Base-by-base conservation (phyloP, 2,113 vertebrate genomes). In the Oostethus manadensis region DNA sequence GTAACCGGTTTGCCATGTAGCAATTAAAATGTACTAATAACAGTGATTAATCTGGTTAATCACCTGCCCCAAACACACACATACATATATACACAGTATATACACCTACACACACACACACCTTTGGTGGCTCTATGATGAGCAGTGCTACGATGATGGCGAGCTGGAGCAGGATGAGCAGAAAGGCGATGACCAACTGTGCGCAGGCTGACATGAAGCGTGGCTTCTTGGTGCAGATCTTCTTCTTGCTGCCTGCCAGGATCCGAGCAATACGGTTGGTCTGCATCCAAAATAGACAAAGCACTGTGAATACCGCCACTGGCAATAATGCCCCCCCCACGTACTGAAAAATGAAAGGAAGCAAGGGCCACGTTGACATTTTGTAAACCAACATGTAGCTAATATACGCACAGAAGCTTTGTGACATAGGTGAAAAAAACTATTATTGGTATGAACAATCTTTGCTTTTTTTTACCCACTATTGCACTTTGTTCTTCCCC, bases 141-240 rank as follows among this genome's bases (percentile, higher is more conserved):
- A 99, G 94, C 49, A 99, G 93, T 9, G 95, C 93, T 59, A 98
- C 90, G 9, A 99, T 98, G 74, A 99, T 98, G 68, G 93, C 93
- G 75, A 99, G 70, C 83, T 99, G 96, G 77, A 99, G 92, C 64
- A 94, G 89, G 65, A 99, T 99, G 80, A 99, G 89, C 62, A 98
- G 86, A 76, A 94, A 97, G 21, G 94, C 94, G 22, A 99, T 99
- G 75, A 98, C 90, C 66, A 99, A 81, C 77, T 99, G 97, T 59
- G 97, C 97, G 1, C 96, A 98, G 86, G 97, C 95, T 74, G 95
- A 99, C 97, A 99, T 99, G 84, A 99, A 99, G 66, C 95, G 90
- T 0, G 97, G 97, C 72, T 99, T 99, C 88, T 97, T 98, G 71
- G 97, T 99, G 76, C 97, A 99, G 73, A 99, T 99, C 83, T 99